Base-by-base conservation (phyloP, 2,888 invertebrate genomes). In the Apotomis capreana region DNA sequence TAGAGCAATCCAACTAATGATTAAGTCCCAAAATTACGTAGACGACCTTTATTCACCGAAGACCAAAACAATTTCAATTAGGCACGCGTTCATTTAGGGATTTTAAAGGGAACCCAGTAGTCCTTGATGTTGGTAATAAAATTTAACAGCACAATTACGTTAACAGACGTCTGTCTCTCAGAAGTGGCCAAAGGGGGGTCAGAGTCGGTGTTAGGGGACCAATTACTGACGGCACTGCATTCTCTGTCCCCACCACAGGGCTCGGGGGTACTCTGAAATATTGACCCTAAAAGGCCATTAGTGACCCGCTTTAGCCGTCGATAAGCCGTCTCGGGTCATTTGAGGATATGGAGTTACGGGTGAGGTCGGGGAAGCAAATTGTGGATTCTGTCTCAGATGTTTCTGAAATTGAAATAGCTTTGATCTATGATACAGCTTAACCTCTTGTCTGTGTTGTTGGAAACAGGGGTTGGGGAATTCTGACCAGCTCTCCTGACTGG, bases 271-370 rank as follows among this genome's bases (percentile, higher is more conserved):
- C 81, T 78, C 86, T 91, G 86, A 91, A 89, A 88, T 92, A 92
- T 90, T 89, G 88, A 88, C 89, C 88, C 84, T 85, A 83, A 86
- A 88, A 86, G 85, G 81, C 87, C 87, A 91, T 91, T 91, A 91
- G 83, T 84, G 86, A 84, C 84, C 86, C 88, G 82, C 83, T 84
- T 84, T 80, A 78, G 78, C 79, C 85, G 83, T 81, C 82, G 85
- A 88, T 89, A 89, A 90, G 87, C 84, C 85, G 84, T 86, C 87
- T 87, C 85, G 81, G 84, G 84, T 80, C 86, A 83, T 86, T 87
- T 86, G 83, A 83, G 85, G 86, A 81, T 83, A 81, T 83, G 80
- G 80, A 80, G 80, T 80, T 79, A 79, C 84, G 81, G 84, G 85
- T 83, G 82, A 79, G 79, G 79, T 79, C 77, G 79, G 77, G 78